These are phyloP conservation scores for Diceros bicornis DNA, from an alignment of 2,797 vertebrate species.

Conservation along the genomic window DNA sequence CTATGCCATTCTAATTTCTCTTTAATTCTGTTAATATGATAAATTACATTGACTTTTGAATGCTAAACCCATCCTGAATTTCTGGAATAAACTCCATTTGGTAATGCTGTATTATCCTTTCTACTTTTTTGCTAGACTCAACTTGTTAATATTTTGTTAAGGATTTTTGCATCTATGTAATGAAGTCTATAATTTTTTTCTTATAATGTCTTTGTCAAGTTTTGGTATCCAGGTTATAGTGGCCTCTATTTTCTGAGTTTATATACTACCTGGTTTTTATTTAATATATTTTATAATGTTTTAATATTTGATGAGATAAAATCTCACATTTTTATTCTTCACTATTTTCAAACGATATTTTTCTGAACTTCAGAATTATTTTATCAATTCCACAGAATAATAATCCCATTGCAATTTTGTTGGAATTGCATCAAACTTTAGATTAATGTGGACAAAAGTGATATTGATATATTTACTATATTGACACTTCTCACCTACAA, in stretches of 20 bases:
- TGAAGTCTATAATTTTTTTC: conserved; percentile 8
- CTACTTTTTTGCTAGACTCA: conserved; percentile 28
- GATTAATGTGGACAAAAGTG: not conserved
- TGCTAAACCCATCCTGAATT: conserved; percentile 21
- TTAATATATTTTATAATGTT: conserved; percentile 21
- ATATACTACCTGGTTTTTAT: conserved; percentile 20
- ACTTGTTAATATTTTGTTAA: conserved; percentile 44
- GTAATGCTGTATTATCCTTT: not conserved
- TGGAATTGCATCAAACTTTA: conserved; percentile 43
- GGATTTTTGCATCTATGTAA: conserved; percentile 34
- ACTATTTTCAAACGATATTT: conserved; percentile 48
- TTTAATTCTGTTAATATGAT: conserved; percentile 45
- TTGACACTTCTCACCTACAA: not conserved
- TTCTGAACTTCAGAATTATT: conserved; percentile 47
- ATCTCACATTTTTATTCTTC: conserved; percentile 30
- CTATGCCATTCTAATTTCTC: not conserved
- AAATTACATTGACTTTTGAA: conserved; percentile 60
- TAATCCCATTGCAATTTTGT: not conserved
- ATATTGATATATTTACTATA: not conserved
- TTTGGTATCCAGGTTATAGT: not conserved
- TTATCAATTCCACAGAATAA: conserved; percentile 28
- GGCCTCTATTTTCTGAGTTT: conserved; percentile 26
- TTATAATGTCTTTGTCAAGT: not conserved
- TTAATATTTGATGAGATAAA: conserved; percentile 44
- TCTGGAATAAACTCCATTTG: not conserved